Evolutionary conservation across 2,888 invertebrate species (phyloP).

Genomic region (Elmis aenea): DNA sequence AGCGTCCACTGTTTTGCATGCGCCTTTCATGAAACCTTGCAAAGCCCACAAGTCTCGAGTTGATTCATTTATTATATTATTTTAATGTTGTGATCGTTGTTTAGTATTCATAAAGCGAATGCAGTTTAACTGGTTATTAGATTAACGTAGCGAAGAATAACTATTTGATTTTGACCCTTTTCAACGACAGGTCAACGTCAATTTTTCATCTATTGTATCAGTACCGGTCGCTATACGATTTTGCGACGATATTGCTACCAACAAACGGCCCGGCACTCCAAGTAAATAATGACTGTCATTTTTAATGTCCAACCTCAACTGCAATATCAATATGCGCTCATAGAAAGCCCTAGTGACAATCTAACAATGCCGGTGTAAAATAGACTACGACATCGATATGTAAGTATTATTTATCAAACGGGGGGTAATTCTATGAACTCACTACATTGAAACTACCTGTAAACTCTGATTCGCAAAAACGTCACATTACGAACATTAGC

Average conservation of each 20-base stretch:
- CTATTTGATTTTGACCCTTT: conserved; percentile 39
- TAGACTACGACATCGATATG: too few species aligned
- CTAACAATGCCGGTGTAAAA: too few species aligned
- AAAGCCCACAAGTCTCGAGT: conserved; percentile 20
- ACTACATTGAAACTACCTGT: too few species aligned
- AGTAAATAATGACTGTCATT: conserved; percentile 39
- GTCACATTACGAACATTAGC: too few species aligned
- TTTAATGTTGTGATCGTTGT: conserved; percentile 40
- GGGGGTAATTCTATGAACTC: too few species aligned
- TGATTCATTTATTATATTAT: conserved; percentile 40
- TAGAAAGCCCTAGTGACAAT: too few species aligned
- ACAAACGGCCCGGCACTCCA: conserved; percentile 32
- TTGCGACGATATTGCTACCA: conserved; percentile 27
- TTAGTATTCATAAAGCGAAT: conserved; percentile 30
- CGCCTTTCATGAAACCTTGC: conserved; percentile 11
- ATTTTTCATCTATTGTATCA: conserved; percentile 41
- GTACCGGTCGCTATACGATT: conserved; percentile 33
- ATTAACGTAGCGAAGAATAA: conserved; percentile 36
- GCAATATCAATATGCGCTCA: conserved; percentile 6
- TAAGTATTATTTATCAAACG: too few species aligned
- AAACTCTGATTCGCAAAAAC: too few species aligned
- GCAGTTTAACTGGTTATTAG: conserved; percentile 39
- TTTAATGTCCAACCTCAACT: conserved; percentile 27
- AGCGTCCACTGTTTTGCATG: conserved; percentile 22
- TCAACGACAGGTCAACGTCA: conserved; percentile 36